Base-by-base conservation (phyloP, 2,113 vertebrate genomes). In the Bolborhynchus lineola region DNA sequence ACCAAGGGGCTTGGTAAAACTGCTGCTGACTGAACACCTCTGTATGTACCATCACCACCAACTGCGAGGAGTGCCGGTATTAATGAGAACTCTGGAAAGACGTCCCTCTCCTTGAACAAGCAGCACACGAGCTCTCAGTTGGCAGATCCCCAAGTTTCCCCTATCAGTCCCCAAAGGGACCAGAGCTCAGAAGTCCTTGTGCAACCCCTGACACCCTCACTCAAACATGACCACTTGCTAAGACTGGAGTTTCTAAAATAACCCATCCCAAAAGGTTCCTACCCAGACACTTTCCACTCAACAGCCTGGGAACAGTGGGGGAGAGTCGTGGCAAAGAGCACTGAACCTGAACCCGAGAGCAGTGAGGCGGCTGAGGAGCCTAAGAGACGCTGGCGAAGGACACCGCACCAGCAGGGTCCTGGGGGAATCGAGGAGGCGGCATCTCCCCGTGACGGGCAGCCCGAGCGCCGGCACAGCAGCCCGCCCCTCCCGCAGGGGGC, bases 291-390 rank as follows among this genome's bases (percentile, higher is more conserved):
- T 53, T 53, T 16, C 14, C 68, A 37, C 50, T 21, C 41, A 11
- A 3, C 35, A 50, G 17, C 10, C 2, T 3, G 47, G 16, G 16
- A 33, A 20, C 44, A 2, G 24, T 0, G 31, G 0, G 20, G 21
- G 33, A n/a, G 55, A 46, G 16, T 23, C 46, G 23, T 1, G 7
- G 29, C 29, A 10, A 39, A 24, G 23, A 17, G 18, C 50, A 11
- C 31, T 3, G 24, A 12, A 13, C 8, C 39, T 42, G 12, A 57
- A 57, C 31, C 31, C 33, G 25, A 18, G 31, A 20, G 16, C 6
- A 5, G 4, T 20, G 25, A 33, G 23, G 29, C 1, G 25, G 5
- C 17, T 9, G 26, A 17, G 31, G 4, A 26, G 14, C 14, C 16
- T 41, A 6, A 3, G 33, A 5, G 9, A 16, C 35, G 5, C 5